Percentiles rank a stretch among this genome's conserved stretches.
These are phyloP conservation scores for Oplegnathus fasciatus DNA, from an alignment of 2,113 vertebrate genomes.

Conservation along the genomic window DNA sequence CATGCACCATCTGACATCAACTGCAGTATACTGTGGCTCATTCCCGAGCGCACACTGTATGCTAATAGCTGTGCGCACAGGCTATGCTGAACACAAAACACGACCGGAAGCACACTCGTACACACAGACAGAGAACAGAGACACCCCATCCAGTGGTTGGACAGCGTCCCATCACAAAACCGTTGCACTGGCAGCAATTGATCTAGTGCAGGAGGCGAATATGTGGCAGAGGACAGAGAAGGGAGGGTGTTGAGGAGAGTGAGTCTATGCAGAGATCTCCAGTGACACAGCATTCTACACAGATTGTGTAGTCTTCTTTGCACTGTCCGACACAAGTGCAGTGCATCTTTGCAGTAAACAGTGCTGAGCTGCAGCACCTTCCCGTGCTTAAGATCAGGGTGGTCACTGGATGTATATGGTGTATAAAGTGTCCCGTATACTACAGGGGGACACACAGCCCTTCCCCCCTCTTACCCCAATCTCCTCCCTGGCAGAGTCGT, in stretches of 20 bases:
- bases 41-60: neutral
- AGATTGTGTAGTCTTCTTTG: conserved; percentile 24
- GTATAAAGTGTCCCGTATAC: neutral
- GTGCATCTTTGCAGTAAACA: neutral
- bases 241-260: conserved; percentile 47
- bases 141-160: conserved; percentile 18
- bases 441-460: neutral
- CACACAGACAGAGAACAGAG: neutral
- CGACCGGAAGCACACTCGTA: neutral
- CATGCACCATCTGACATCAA: conserved; percentile 30
- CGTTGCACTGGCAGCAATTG: conserved; percentile 26
- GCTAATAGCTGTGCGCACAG: neutral
- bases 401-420: conserved; percentile 15
- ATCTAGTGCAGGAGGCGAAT: conserved; percentile 44
- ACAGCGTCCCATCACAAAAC: conserved; percentile 27
- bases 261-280: conserved; percentile 70
- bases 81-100: neutral
- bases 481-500: conserved; percentile 62
- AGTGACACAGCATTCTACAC: conserved; percentile 85
- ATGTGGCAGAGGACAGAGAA: conserved; percentile 37
- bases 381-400: neutral
- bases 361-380: neutral
- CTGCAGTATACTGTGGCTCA: conserved; percentile 9
- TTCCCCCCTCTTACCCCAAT: conserved; percentile 13
- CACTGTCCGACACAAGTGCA: conserved; percentile 8